A percentile compares a stretch with the other conserved stretches of the same genome.
These are phyloP conservation scores for Gopherus flavomarginatus DNA, from an alignment of 2,113 vertebrate species.

Conservation along the genomic window DNA sequence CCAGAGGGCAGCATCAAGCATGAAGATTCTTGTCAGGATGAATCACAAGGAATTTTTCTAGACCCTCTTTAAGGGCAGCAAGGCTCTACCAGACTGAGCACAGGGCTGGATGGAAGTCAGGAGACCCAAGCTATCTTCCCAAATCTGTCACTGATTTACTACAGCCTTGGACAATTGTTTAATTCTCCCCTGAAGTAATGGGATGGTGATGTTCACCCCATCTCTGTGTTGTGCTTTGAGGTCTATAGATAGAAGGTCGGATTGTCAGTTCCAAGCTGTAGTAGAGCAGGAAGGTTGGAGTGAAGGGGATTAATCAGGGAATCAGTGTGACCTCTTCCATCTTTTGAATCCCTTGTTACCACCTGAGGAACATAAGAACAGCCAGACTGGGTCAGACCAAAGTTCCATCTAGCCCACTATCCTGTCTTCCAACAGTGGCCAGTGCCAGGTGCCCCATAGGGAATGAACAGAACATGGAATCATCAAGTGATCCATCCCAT, in stretches of 20 bases:
- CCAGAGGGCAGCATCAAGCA: background rate
- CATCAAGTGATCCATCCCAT: no score
- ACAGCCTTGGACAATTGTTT: background rate
- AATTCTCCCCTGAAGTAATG: background rate
- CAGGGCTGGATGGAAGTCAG: background rate
- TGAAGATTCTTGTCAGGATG: no score
- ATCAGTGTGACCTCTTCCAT: background rate
- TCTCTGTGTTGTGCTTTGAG: background rate
- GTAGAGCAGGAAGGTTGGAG: background rate
- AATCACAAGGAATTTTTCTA: background rate
- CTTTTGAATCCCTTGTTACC: background rate
- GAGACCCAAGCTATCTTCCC: background rate
- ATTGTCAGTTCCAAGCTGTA: no score
- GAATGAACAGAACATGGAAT: no score
- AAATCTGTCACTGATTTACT: background rate
- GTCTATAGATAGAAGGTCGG: background rate
- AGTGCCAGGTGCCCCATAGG: no score
- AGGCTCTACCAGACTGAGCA: background rate
- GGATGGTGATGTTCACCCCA: background rate
- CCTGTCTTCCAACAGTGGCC: no score
- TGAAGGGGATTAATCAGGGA: background rate
- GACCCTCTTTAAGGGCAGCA: no score
- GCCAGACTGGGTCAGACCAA: no score
- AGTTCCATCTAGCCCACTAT: no score
- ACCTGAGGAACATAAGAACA: background rate